Conservation (phyloP, 2,113 vertebrate species). For the Girardinichthys multiradiatus region DNA sequence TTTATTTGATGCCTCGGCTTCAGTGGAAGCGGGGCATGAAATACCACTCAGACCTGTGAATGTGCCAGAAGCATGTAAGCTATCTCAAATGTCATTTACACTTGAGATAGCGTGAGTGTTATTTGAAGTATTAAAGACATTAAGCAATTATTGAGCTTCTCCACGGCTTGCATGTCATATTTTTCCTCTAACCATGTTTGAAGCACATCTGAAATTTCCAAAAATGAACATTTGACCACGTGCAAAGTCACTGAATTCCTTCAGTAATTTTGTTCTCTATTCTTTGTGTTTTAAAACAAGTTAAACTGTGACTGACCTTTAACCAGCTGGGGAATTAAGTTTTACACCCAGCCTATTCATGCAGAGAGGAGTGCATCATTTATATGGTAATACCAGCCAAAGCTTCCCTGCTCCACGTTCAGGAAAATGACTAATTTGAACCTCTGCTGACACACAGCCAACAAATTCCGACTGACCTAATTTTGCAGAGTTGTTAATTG, state of each 20-base stretch:
- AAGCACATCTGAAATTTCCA: slow-evolving; percentile 9
- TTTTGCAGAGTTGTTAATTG: slow-evolving; percentile 49
- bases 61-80: slow-evolving; percentile 52
- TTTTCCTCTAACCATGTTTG: not conserved
- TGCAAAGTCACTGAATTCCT: slow-evolving; percentile 1
- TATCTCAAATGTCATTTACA: too few relatives aligned
- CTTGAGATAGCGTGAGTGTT: slow-evolving; percentile 17
- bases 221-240: slow-evolving; percentile 6
- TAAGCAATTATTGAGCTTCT: slow-evolving; percentile 23
- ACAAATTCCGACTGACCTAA: slow-evolving; percentile 48
- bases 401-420: slow-evolving; percentile 42
- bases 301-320: slow-evolving; percentile 73
- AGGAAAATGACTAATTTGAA: slow-evolving; percentile 59
- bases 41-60: slow-evolving; percentile 47
- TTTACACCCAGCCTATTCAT: slow-evolving; percentile 64
- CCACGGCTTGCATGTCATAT: not conserved
- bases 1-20: slow-evolving; percentile 72
- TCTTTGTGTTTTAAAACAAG: slow-evolving; percentile 44
- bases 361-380: slow-evolving; percentile 65
- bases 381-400: slow-evolving; percentile 73
- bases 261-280: slow-evolving; percentile 32
- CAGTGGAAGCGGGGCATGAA: slow-evolving; percentile 55
- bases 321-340: slow-evolving; percentile 61
- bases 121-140: slow-evolving; percentile 12
- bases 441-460: slow-evolving; percentile 55